phyloP scores from a whole-genome alignment of 2,797 vertebrate species.

The Benthosema pterotum region DNA sequence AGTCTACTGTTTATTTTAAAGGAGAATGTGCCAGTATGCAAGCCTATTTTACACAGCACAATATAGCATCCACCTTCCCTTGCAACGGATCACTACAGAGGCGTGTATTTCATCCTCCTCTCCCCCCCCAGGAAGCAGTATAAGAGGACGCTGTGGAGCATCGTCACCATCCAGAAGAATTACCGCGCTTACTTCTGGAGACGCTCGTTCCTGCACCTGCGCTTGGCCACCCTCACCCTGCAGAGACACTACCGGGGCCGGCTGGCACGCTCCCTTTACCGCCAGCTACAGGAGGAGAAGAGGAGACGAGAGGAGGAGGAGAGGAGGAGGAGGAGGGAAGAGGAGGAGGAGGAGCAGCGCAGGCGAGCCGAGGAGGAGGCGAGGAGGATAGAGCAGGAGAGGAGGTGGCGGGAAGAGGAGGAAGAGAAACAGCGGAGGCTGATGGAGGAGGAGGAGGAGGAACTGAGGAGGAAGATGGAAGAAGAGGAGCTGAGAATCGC shows the following conservation, averaged over 20 bases:
- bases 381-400: slow-evolving; percentile 53
- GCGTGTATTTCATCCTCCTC: neutral
- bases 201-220: slow-evolving; percentile 80
- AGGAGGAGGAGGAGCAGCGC: slow-evolving; percentile 72
- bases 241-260: slow-evolving; percentile 89
- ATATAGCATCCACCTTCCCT: too few relatives aligned
- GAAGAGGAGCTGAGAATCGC: slow-evolving; percentile 36
- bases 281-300: slow-evolving; percentile 81
- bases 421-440: slow-evolving; percentile 72
- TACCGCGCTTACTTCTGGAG: slow-evolving; percentile 89
- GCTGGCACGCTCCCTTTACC: slow-evolving; percentile 79
- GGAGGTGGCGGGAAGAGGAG: slow-evolving; percentile 20
- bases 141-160: slow-evolving; percentile 81
- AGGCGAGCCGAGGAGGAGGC: slow-evolving; percentile 69
- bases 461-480: slow-evolving; percentile 32
- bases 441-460: slow-evolving; percentile 31
- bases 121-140: slow-evolving; percentile 84
- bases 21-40: slow-evolving; percentile 15
- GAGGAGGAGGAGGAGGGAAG: slow-evolving; percentile 54
- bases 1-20: slow-evolving; percentile 50
- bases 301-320: slow-evolving; percentile 72
- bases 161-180: slow-evolving; percentile 90
- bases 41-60: too few relatives aligned
- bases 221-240: slow-evolving; percentile 80
- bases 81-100: too few relatives aligned